These are phyloP conservation scores for Sterrhoptilus dennistouni DNA, from an alignment of 2,113 vertebrate genomes.

Conservation along the genomic window DNA sequence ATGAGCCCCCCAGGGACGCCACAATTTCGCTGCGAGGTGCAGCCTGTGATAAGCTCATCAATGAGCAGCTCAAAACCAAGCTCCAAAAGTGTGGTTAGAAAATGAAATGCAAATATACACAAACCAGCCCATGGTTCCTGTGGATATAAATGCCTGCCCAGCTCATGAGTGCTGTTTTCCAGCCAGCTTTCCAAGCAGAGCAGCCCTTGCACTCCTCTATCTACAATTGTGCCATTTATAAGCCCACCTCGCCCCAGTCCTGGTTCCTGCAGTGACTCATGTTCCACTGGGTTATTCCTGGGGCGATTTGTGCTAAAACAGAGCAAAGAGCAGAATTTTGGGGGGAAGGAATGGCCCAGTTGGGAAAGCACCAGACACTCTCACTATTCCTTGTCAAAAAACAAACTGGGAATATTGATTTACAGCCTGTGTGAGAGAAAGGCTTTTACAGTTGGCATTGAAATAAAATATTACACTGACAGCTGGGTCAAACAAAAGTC, in stretches of 20 bases:
- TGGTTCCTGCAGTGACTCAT: slow-evolving; percentile 29
- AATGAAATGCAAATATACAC: slow-evolving; percentile 45
- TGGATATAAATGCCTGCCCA: neutral
- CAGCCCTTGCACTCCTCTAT: neutral
- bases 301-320: neutral
- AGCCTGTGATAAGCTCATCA: neutral
- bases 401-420: accelerated
- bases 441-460: neutral
- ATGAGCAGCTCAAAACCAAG: neutral
- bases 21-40: accelerated
- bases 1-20: accelerated
- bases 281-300: neutral
- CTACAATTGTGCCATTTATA: slow-evolving; percentile 61
- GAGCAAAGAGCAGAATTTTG: neutral
- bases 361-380: neutral
- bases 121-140: neutral
- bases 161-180: slow-evolving; percentile 23
- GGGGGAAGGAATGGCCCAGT: neutral
- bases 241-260: neutral
- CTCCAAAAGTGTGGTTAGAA: neutral
- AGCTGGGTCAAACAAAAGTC: neutral
- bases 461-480: neutral
- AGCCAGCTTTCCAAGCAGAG: slow-evolving; percentile 32
- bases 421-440: neutral
- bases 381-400: neutral